Evolutionary conservation across 2,797 vertebrate genomes (phyloP), one percentile per base, ranked within the genome.

Genomic region (Melanotaenia trifasciata): DNA sequence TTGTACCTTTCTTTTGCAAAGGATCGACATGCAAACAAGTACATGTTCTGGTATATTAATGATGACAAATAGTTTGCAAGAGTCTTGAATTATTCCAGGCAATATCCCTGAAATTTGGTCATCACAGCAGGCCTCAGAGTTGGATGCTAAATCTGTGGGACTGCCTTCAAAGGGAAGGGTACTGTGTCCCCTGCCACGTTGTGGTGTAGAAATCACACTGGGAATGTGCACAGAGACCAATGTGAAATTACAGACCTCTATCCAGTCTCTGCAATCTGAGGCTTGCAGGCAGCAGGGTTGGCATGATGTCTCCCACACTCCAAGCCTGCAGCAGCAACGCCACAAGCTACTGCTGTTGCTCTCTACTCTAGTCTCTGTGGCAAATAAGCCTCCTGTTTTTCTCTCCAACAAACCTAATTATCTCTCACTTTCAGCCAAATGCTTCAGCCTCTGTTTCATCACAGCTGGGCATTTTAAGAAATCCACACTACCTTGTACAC

Each of bases 231-330:
- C 80, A 87, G 70, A 87, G 73, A 28, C 50, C 59, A 35, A 78
- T 86, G 70, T 84, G 33, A 91, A 90, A 91, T 81, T n/a, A 88
- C 80, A 91, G 83, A 83, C 84, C 84, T 89, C 40, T 51, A 11
- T 89, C 72, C 80, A 70, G 40, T 1, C 80, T 74, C 43, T 75
- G 74, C 87, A 92, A 92, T 93, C 91, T 84, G 74, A 81, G 79
- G 70, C 84, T 85, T 57, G 70, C 93, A 93, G 92, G 89, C 89
- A 73, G 84, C 79, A 73, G 71, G 81, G 85, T 85, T 91, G 91
- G 90, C 90, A 68, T 4, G 53, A 58, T 30, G 80, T 84, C 84
- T 78, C 73, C 74, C 1, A 59, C 40, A 65, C 78, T 82, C 70
- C 26, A 26, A 79, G 78, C 82, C 74, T 12, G 51, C 43, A 79